These are phyloP conservation scores for Argyresthia albistria DNA, from an alignment of 2,888 invertebrate genomes.

Conservation along the genomic window DNA sequence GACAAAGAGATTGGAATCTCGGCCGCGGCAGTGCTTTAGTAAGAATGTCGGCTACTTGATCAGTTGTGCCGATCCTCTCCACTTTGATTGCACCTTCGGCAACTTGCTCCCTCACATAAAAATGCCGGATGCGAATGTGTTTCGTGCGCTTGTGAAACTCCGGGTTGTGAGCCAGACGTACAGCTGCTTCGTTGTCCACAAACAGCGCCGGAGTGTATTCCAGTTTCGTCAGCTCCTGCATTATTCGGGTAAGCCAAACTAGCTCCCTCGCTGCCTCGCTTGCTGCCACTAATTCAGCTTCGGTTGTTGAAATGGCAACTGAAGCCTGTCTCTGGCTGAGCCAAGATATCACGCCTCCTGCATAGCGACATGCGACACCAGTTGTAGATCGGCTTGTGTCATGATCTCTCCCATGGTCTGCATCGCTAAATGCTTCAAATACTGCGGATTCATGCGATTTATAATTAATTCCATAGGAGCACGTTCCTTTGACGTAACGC, in stretches of 20 bases:
- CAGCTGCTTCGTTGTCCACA: no score
- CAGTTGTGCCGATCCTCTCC: no score
- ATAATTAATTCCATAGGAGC: not conserved
- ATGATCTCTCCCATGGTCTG: conserved; percentile 9
- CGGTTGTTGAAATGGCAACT: conserved; percentile 23
- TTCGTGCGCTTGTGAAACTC: no score
- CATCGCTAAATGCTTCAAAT: conserved; percentile 7
- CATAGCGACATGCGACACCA: conserved; percentile 12
- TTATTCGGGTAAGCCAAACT: conserved; percentile 24
- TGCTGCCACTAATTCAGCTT: conserved; percentile 22
- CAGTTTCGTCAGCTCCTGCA: no score
- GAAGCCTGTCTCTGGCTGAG: conserved; percentile 20
- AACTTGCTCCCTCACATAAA: no score
- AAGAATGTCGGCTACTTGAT: no score
- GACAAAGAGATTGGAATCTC: no score
- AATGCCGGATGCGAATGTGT: no score
- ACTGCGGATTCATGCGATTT: not conserved
- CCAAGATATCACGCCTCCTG: conserved; percentile 21
- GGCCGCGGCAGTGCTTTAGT: no score
- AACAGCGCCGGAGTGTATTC: no score
- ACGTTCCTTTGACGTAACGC: conserved; percentile 3
- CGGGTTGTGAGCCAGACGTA: no score
- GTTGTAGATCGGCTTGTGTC: conserved; percentile 7
- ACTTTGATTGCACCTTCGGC: no score
- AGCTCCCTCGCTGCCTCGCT: conserved; percentile 19